Evolutionary conservation across 2,888 invertebrate species (phyloP), one percentile per base, ranked within the genome.

Genomic region (Coelinius sp.): DNA sequence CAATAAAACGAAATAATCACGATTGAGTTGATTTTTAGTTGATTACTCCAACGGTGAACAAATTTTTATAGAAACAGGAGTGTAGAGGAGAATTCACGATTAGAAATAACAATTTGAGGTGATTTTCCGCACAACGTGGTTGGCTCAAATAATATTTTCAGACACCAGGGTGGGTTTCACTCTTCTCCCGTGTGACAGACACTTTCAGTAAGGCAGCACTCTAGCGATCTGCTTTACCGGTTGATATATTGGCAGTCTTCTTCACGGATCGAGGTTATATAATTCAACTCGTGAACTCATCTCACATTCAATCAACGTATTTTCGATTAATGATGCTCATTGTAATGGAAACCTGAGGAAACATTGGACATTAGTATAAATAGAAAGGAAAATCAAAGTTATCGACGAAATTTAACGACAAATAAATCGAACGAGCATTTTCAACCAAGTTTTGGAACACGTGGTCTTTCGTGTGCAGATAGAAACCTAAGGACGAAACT

Each of bases 161-260:
- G n/a, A 53, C n/a, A 59, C 31, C 59, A 20, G 41, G 63, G 63
- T 63, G 14, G 41, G 25, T 63, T 63, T 63, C 25, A 63, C 44
- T 41, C 41, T 38, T 63, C n/a, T 25, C 8, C 41, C n/a, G 38
- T 24, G n/a, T 63, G 44, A 41, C 24, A 63, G 5, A 14, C 20
- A 38, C 7, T 8, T 27, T n/a, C 31, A 56, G 24, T 24, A 20
- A 14, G 25, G 24, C 24, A 63, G 41, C 22, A 63, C 24, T 6
- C 38, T 63, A 63, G n/a, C 7, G 22, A 63, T 38, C 41, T 63
- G 38, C 41, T 7, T 41, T 63, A 24, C 41, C 38, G 22, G 25
- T 5, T 24, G 41, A 41, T 10, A 63, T 17, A 22, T 38, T 63
- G 12, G 12, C 20, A 20, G 12, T 41, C 41, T 27, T 27, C 20